Evolutionary conservation across 2,888 invertebrate species (phyloP).

Genomic region (Melieria omissa): DNA sequence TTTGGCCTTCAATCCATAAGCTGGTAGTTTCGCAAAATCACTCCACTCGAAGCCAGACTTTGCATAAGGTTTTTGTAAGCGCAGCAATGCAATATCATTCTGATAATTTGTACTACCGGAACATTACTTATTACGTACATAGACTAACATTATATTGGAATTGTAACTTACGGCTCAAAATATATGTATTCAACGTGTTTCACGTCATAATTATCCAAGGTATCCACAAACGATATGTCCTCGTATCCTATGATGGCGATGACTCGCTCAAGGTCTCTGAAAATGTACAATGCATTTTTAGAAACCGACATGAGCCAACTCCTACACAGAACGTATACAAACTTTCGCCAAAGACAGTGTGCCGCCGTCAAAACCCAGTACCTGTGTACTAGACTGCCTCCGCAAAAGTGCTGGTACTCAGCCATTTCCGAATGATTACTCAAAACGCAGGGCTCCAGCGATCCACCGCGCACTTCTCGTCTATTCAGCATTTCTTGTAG

Average conservation of each 20-base stretch:
- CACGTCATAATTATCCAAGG: conserved; percentile 49
- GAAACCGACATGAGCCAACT: not conserved
- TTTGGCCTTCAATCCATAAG: conserved; percentile 51
- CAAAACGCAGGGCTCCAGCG: not conserved
- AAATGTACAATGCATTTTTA: conserved; percentile 18
- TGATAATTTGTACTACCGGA: conserved; percentile 54
- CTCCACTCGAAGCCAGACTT: conserved; percentile 17
- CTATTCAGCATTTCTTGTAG: conserved; percentile 53
- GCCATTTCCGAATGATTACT: not conserved
- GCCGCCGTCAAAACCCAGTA: conserved; percentile 63
- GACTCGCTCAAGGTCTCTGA: conserved; percentile 52
- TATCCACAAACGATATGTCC: conserved; percentile 49
- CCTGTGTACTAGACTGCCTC: conserved; percentile 58
- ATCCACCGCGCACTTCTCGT: conserved; percentile 13
- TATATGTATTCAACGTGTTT: conserved; percentile 53
- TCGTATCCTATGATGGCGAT: conserved; percentile 56
- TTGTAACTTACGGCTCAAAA: conserved; percentile 58
- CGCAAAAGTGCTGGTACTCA: conserved; percentile 61
- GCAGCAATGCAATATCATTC: conserved; percentile 62
- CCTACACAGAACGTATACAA: not conserved
- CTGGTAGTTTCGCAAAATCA: conserved; percentile 54
- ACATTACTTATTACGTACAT: conserved; percentile 1
- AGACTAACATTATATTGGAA: not conserved
- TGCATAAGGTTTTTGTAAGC: conserved; percentile 46
- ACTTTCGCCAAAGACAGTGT: conserved; percentile 64